Conservation (phyloP, 30 jellyfish, hydroid and myxozoan genomes). For the Aurelia sp. region DNA sequence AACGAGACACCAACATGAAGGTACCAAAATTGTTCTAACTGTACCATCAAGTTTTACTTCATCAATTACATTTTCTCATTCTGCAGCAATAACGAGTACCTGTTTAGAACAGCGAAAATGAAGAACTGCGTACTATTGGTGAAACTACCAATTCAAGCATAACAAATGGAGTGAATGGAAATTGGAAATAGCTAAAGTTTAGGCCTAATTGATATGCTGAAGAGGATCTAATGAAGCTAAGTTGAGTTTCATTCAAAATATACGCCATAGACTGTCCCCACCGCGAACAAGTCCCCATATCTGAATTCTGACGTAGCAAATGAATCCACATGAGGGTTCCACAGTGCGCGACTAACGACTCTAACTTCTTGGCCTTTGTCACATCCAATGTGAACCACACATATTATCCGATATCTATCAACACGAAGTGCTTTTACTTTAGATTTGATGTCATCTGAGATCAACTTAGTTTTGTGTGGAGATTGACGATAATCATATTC, state of each 20-base stretch:
- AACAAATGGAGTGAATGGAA: too few species aligned
- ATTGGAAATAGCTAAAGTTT: too few species aligned
- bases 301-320: constrained; percentile 52
- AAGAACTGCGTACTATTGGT: too few species aligned
- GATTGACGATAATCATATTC: constrained; percentile 33
- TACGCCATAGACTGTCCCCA: constrained; percentile 67
- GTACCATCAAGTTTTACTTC: too few species aligned
- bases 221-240: not conserved
- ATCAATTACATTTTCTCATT: too few species aligned
- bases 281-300: constrained; percentile 66
- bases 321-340: constrained; percentile 68
- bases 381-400: constrained; percentile 69
- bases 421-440: constrained; percentile 58
- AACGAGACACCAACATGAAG: too few species aligned
- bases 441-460: constrained; percentile 74
- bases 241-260: constrained; percentile 30
- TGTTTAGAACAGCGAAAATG: too few species aligned
- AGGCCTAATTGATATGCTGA: too few species aligned
- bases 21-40: too few species aligned
- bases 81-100: too few species aligned
- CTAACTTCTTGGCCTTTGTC: constrained; percentile 58
- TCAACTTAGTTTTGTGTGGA: constrained; percentile 56
- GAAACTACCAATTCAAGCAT: too few species aligned
- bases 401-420: constrained; percentile 47
- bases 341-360: constrained; percentile 66